Percentiles rank a stretch among this genome's conserved stretches.
These are phyloP conservation scores for Melanotaenia boesemani DNA, from an alignment of 2,797 vertebrate genomes.

Conservation along the genomic window DNA sequence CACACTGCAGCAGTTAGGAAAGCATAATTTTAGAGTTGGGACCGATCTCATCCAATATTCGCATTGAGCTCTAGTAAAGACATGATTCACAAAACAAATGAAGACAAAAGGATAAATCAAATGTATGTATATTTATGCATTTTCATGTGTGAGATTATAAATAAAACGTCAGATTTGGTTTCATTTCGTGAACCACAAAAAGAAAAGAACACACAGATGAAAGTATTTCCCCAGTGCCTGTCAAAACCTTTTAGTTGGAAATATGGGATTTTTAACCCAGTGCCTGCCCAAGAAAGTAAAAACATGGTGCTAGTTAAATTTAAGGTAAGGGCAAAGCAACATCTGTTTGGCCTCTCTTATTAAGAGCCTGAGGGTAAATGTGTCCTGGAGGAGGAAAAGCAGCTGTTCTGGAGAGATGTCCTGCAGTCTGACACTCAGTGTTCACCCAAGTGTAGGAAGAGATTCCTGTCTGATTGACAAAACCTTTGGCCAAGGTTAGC, in stretches of 20 bases:
- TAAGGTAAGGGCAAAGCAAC: constrained; percentile 50
- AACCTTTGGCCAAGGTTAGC: constrained; percentile 67
- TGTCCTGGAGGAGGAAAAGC: constrained; percentile 52
- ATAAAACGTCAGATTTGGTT: background rate
- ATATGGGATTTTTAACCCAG: constrained; percentile 5
- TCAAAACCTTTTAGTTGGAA: background rate
- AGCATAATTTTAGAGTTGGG: background rate
- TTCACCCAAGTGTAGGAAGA: constrained; percentile 50
- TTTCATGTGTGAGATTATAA: background rate
- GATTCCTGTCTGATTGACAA: constrained; percentile 58
- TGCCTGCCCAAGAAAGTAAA: constrained; percentile 5
- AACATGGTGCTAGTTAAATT: constrained; percentile 11
- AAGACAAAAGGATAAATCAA: background rate
- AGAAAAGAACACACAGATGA: constrained; percentile 2
- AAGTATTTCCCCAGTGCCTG: background rate
- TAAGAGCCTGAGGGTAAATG: constrained; percentile 46
- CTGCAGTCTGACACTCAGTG: constrained; percentile 61
- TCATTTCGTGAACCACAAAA: background rate
- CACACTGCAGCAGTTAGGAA: too few species aligned
- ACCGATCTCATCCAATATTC: too few species aligned
- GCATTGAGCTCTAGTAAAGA: too few species aligned
- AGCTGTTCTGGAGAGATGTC: constrained; percentile 58
- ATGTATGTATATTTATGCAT: background rate
- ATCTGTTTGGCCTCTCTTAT: constrained; percentile 56
- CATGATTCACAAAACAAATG: background rate